Conservation (phyloP, 2,113 vertebrate genomes). For the Penelope pileata region DNA sequence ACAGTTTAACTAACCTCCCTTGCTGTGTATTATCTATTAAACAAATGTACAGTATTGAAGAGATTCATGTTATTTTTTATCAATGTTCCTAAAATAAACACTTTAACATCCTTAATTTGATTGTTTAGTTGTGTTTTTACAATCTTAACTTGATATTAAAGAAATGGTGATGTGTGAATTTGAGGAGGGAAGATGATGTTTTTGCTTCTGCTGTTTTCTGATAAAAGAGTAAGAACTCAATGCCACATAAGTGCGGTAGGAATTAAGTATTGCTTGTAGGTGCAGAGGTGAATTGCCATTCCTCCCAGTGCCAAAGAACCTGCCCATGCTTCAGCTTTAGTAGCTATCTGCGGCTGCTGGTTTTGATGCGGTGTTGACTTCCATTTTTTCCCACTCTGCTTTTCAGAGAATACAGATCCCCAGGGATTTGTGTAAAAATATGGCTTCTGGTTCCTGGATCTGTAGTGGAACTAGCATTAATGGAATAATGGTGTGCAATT, state of each 20-base stretch:
- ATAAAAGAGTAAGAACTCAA: not conserved
- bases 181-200: not conserved
- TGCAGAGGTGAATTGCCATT: not conserved
- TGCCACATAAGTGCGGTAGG: not conserved
- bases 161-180: not conserved
- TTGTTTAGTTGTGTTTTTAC: not conserved
- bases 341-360: not conserved
- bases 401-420: not conserved
- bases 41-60: conserved; percentile 17
- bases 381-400: not conserved
- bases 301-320: not conserved
- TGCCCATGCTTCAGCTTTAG: not conserved
- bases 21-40: not conserved
- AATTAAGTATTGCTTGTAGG: not conserved
- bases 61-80: not conserved
- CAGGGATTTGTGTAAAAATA: not conserved
- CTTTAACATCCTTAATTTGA: not conserved
- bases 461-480: not conserved
- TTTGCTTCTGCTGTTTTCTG: not conserved
- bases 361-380: not conserved
- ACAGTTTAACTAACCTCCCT: not conserved
- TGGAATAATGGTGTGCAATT: not conserved
- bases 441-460: not conserved
- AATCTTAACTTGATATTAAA: not conserved
- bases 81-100: not conserved